Evolutionary conservation across 2,113 vertebrate species (phyloP).

Genomic region (Upupa epops): DNA sequence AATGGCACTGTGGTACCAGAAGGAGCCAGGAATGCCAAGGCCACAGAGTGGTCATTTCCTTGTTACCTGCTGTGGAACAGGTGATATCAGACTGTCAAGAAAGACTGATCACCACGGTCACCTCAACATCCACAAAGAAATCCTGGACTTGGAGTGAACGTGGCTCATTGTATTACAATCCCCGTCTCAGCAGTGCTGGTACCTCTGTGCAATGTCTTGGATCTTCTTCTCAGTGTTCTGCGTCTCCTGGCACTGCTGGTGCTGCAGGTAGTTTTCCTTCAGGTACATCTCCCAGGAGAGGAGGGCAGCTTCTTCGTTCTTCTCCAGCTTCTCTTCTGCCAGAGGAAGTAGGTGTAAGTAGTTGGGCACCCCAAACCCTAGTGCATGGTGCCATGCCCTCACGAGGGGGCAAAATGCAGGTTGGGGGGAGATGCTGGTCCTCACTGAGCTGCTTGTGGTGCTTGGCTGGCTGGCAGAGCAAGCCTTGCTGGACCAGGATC

Average conservation of each 20-base stretch:
- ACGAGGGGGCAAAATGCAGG: background rate
- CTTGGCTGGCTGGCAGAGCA: constrained; percentile 55
- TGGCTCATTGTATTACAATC: no score
- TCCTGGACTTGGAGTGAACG: no score
- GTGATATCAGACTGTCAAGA: no score
- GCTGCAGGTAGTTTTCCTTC: constrained; percentile 89
- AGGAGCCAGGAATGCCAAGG: no score
- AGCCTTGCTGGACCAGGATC: constrained; percentile 73
- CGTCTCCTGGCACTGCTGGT: constrained; percentile 72
- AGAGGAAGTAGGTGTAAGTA: rapidly evolving
- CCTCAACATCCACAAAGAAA: no score
- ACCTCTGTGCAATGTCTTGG: constrained; percentile 85
- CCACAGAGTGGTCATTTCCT: no score
- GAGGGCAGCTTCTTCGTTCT: constrained; percentile 84
- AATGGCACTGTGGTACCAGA: no score
- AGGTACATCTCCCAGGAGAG: constrained; percentile 90
- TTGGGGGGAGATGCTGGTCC: background rate
- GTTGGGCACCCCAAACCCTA: rapidly evolving
- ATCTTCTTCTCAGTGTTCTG: constrained; percentile 83
- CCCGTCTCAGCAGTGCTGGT: background rate
- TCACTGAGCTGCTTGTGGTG: constrained; percentile 83
- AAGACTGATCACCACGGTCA: no score
- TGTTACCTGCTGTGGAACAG: no score
- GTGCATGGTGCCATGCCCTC: rapidly evolving
- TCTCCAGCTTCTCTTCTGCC: constrained; percentile 81